phyloP scores from a whole-genome alignment of 2,888 invertebrate species.

The Andricus curvator region DNA sequence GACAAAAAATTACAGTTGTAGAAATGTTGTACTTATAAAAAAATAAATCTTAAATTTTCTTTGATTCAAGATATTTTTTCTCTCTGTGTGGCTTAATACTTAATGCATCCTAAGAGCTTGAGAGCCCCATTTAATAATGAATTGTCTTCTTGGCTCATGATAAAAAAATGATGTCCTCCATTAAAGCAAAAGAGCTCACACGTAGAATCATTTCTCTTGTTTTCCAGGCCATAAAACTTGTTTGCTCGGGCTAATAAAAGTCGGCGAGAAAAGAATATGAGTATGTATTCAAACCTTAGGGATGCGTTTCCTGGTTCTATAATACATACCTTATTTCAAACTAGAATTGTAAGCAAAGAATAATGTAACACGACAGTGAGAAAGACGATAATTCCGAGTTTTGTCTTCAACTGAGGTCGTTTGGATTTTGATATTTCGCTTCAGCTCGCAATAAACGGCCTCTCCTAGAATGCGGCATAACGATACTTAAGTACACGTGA shows the following conservation, averaged over 20 bases:
- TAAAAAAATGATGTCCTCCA: slow-evolving; percentile 8
- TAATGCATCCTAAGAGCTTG: too few relatives aligned
- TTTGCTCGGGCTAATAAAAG: slow-evolving; percentile 16
- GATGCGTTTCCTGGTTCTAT: background rate
- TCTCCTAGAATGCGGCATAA: background rate
- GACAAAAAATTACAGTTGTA: too few relatives aligned
- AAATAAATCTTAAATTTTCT: too few relatives aligned
- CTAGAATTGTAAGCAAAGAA: background rate
- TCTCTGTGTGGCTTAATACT: too few relatives aligned
- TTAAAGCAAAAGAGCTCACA: slow-evolving; percentile 28
- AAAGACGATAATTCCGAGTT: slow-evolving; percentile 11
- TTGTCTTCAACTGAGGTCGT: slow-evolving; percentile 1
- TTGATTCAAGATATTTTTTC: too few relatives aligned
- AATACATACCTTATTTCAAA: background rate
- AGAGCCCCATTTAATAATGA: background rate
- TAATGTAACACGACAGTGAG: background rate
- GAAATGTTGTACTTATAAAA: too few relatives aligned
- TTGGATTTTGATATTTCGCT: slow-evolving; percentile 27
- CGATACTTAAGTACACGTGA: slow-evolving; percentile 28
- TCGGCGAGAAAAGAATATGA: background rate
- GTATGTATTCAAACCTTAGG: slow-evolving; percentile 6
- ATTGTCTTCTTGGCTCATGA: background rate
- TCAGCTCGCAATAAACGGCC: slow-evolving; percentile 27
- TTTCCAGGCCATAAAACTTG: slow-evolving; percentile 30
- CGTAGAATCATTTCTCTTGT: background rate